These are phyloP conservation scores for Poecile atricapillus DNA, from an alignment of 2,113 vertebrate species.

Conservation along the genomic window DNA sequence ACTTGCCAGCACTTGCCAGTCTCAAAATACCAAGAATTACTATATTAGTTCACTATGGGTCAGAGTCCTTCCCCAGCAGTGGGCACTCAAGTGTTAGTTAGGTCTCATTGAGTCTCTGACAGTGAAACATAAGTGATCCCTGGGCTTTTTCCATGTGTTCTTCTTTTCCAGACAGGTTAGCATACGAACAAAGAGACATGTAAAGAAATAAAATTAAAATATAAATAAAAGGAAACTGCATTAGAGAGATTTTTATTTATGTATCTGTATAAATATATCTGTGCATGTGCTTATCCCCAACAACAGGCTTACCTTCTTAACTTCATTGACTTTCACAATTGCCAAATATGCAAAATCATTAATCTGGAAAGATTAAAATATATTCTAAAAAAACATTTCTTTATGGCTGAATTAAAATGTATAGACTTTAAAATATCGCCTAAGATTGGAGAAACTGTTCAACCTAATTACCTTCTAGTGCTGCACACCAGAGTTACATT, in stretches of 20 bases:
- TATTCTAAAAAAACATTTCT: background rate
- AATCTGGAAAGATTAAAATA: background rate
- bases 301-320: background rate
- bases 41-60: background rate
- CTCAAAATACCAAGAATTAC: background rate
- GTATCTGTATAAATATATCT: background rate
- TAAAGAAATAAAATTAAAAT: background rate
- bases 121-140: background rate
- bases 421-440: background rate
- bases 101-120: background rate
- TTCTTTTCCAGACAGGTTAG: background rate
- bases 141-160: background rate
- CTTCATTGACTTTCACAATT: background rate
- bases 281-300: background rate
- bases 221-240: background rate
- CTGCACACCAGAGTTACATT: background rate
- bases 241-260: background rate
- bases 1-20: slow-evolving; percentile 27
- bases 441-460: background rate
- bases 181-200: background rate
- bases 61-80: background rate
- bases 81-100: background rate
- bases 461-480: background rate
- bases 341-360: background rate
- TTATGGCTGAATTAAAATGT: background rate